These are phyloP conservation scores for Chelonus insularis DNA, from an alignment of 1,140 invertebrate species.

Conservation along the genomic window DNA sequence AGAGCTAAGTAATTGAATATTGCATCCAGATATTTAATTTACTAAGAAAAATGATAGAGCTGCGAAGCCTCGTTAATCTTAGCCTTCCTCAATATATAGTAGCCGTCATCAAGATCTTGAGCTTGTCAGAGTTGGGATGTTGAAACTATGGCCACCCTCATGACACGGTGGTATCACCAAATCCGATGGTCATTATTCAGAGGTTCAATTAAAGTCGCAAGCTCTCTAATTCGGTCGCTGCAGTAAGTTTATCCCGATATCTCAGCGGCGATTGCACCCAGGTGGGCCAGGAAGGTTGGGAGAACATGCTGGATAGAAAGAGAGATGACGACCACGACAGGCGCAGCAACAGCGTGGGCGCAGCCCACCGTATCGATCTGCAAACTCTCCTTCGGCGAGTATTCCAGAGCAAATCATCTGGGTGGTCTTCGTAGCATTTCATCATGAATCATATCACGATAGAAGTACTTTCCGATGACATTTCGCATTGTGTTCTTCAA, in stretches of 20 bases:
- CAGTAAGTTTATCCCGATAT: conserved; percentile 53
- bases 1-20: no score
- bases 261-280: conserved; percentile 53
- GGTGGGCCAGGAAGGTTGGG: conserved; percentile 37
- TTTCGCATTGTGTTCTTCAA: no score
- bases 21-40: no score
- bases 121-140: no score
- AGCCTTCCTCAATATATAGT: no score
- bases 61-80: no score
- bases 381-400: conserved; percentile 46
- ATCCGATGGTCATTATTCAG: conserved; percentile 57
- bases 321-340: conserved; percentile 11
- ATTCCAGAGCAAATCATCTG: conserved; percentile 49
- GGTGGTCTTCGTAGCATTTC: conserved; percentile 48
- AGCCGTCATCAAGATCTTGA: no score
- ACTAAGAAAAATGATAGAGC: no score
- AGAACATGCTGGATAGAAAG: conserved; percentile 18
- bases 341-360: conserved; percentile 45
- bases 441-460: conserved; percentile 50
- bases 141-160: no score
- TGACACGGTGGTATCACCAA: conserved; percentile 29
- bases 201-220: conserved; percentile 57
- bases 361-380: conserved; percentile 50
- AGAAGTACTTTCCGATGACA: conserved; percentile 10
- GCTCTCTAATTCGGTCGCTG: conserved; percentile 53